Evolutionary conservation across 92 coral and sea anemone species (phyloP).

Genomic region (Zoanthus sansibaricus): DNA sequence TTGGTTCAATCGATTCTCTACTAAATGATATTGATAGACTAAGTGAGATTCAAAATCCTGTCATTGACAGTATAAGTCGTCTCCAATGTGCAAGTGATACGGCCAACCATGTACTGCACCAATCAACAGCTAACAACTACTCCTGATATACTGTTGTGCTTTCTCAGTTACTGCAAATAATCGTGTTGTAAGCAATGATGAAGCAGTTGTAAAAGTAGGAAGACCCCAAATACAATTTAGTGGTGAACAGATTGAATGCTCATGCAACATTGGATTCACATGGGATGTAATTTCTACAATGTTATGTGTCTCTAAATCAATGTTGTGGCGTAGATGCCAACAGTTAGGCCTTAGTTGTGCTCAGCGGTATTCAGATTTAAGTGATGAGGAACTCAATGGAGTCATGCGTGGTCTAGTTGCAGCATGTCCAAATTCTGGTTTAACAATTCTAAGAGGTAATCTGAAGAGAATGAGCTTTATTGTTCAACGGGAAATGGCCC

Average conservation of each 20-base stretch:
- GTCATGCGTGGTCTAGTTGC: slow-evolving; percentile 50
- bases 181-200: slow-evolving; percentile 34
- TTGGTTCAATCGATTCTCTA: not conserved
- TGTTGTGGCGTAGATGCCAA: slow-evolving; percentile 48
- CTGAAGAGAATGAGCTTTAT: slow-evolving; percentile 39
- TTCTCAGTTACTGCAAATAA: slow-evolving; percentile 32
- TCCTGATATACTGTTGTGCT: not conserved
- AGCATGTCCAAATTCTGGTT: slow-evolving; percentile 53
- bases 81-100: too few relatives aligned
- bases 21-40: not conserved
- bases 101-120: not conserved
- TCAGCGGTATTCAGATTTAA: slow-evolving; percentile 48
- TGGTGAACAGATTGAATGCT: slow-evolving; percentile 59
- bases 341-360: slow-evolving; percentile 35
- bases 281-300: slow-evolving; percentile 43
- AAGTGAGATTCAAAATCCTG: not conserved
- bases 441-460: slow-evolving; percentile 47
- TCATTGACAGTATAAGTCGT: too few relatives aligned
- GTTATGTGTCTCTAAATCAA: slow-evolving; percentile 59
- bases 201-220: slow-evolving; percentile 31
- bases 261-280: slow-evolving; percentile 51
- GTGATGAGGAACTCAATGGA: slow-evolving; percentile 52
- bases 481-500: slow-evolving; percentile 58
- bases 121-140: slow-evolving; percentile 7
- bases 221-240: slow-evolving; percentile 48